Evolutionary conservation across 2,113 vertebrate genomes (phyloP).

Genomic region (Rhynchomys soricoides): DNA sequence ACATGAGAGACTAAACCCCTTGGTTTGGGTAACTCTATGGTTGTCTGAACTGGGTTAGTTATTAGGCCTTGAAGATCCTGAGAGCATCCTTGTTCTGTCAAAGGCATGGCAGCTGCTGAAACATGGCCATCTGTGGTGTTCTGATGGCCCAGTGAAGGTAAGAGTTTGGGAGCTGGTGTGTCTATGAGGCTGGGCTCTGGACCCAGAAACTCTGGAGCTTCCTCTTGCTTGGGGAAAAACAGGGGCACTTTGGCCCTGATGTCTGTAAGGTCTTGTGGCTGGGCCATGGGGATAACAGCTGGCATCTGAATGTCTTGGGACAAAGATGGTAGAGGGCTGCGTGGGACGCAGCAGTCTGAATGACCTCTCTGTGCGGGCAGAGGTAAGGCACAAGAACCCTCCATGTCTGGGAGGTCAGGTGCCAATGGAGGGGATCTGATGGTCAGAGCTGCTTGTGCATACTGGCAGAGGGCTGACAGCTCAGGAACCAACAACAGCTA

Average conservation of each 20-base stretch:
- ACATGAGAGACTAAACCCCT: background rate
- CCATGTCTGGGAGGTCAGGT: background rate
- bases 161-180: background rate
- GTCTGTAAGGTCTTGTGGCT: background rate
- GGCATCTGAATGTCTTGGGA: background rate
- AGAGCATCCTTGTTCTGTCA: slow-evolving; percentile 21
- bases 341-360: background rate
- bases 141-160: background rate
- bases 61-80: background rate
- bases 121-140: fast-evolving
- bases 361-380: background rate
- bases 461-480: background rate
- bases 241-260: background rate
- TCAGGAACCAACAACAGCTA: slow-evolving; percentile 56
- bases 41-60: background rate
- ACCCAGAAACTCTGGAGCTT: background rate
- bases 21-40: background rate
- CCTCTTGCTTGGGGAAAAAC: background rate
- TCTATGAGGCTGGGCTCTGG: background rate
- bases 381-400: background rate
- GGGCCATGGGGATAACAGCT: background rate
- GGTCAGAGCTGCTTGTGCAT: background rate
- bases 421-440: background rate
- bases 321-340: fast-evolving
- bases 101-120: background rate